phyloP scores from a whole-genome alignment of 2,888 invertebrate genomes.

The Dione juno region DNA sequence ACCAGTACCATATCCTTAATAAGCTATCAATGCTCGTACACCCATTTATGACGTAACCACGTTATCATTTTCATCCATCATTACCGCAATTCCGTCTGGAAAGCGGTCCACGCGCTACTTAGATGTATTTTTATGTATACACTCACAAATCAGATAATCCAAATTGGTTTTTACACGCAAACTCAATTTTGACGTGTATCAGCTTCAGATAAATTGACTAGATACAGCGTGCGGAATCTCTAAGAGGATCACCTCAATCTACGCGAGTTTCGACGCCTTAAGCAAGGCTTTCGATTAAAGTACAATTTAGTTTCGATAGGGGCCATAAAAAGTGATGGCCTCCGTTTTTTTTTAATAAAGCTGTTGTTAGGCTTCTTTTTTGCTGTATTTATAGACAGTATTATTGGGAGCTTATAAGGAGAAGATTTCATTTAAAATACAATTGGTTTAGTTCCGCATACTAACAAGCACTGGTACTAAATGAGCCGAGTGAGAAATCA shows the following conservation, averaged over 20 bases:
- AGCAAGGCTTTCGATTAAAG: slow-evolving; percentile 34
- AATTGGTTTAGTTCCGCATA: too few species aligned
- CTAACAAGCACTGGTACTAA: too few species aligned
- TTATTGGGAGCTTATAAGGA: not conserved
- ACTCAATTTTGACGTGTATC: slow-evolving; percentile 81
- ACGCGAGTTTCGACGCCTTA: slow-evolving; percentile 32
- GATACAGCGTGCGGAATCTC: slow-evolving; percentile 57
- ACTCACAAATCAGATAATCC: slow-evolving; percentile 80
- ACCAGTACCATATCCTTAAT: not conserved
- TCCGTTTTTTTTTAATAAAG: slow-evolving; percentile 15
- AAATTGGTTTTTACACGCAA: slow-evolving; percentile 81
- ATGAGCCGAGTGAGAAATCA: not conserved
- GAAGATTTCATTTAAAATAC: too few species aligned
- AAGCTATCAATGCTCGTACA: not conserved
- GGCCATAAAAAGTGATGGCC: slow-evolving; percentile 10
- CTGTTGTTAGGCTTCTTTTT: not conserved
- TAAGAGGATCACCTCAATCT: slow-evolving; percentile 39
- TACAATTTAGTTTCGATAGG: slow-evolving; percentile 31
- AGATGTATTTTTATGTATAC: slow-evolving; percentile 60
- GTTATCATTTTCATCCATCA: slow-evolving; percentile 26
- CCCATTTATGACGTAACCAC: not conserved
- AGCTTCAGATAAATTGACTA: slow-evolving; percentile 77
- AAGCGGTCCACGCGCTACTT: slow-evolving; percentile 36
- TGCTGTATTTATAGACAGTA: not conserved
- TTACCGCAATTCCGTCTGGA: slow-evolving; percentile 31